These are phyloP conservation scores for Carollia perspicillata DNA, from an alignment of 2,113 vertebrate genomes.

Conservation along the genomic window DNA sequence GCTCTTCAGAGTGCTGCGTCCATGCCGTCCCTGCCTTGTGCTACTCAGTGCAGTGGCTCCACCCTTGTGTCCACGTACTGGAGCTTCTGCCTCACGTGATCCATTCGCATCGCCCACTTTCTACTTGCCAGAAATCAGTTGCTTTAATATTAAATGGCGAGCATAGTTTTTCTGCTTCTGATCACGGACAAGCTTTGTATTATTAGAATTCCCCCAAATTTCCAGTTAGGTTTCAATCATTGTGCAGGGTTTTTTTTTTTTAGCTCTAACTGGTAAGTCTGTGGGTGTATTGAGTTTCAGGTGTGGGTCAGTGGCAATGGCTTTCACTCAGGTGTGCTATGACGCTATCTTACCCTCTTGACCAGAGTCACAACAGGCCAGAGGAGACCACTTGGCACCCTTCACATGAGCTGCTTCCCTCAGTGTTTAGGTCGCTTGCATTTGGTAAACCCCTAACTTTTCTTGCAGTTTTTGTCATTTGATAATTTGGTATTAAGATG, in stretches of 20 bases:
- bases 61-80: background rate
- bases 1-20: background rate
- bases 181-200: background rate
- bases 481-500: conserved; percentile 3
- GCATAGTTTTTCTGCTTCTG: conserved; percentile 57
- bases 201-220: conserved; percentile 83
- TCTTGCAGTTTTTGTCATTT: conserved; percentile 49
- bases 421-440: conserved; percentile 9
- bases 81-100: background rate
- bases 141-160: background rate
- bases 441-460: conserved; percentile 82
- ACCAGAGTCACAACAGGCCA: background rate
- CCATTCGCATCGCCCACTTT: background rate
- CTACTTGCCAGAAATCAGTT: background rate
- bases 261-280: conserved; percentile 27
- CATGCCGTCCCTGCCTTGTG: fast-evolving
- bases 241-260: background rate
- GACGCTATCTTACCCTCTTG: background rate
- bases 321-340: conserved; percentile 6
- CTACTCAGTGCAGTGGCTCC: fast-evolving
- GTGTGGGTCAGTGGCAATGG: background rate
- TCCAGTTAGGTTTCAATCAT: conserved; percentile 35
- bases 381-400: background rate
- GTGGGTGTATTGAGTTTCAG: conserved; percentile 68
- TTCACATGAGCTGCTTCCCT: conserved; percentile 39